phyloP scores from a whole-genome alignment of 2,113 vertebrate genomes.

The Crotalus tigris region DNA sequence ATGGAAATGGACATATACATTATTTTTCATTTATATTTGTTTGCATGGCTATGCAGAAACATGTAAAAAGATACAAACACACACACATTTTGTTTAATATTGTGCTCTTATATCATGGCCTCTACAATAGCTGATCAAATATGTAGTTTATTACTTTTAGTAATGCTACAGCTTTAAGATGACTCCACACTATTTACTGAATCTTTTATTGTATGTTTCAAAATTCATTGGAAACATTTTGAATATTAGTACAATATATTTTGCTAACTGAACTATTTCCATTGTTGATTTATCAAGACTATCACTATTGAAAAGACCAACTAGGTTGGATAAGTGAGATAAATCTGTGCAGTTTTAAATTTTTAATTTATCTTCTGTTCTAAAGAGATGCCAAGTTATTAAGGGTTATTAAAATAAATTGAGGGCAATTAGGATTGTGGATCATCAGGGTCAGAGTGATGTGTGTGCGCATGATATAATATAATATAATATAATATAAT shows the following conservation, averaged over 20 bases:
- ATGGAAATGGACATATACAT: background rate
- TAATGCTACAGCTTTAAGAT: background rate
- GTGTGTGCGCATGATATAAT: slow-evolving; percentile 8
- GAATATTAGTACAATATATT: background rate
- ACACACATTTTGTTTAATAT: background rate
- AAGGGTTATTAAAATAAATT: slow-evolving; percentile 57
- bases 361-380: slow-evolving; percentile 28
- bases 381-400: slow-evolving; percentile 28
- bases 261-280: slow-evolving; percentile 12
- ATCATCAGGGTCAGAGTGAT: background rate
- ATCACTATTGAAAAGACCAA: slow-evolving; percentile 20
- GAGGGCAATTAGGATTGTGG: slow-evolving; percentile 38
- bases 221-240: slow-evolving; percentile 4
- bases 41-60: background rate
- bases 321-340: slow-evolving; percentile 4
- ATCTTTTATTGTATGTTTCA: background rate
- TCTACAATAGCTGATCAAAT: background rate
- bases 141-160: background rate
- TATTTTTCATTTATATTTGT: background rate
- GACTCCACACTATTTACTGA: background rate
- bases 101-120: background rate
- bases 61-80: background rate
- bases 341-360: slow-evolving; percentile 17
- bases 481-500: background rate
- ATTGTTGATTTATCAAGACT: slow-evolving; percentile 4